A percentile compares a stretch with the other conserved stretches of the same genome.
Evolutionary conservation across 2,113 vertebrate species (phyloP).

Genomic region (Typhlomys cinereus): DNA sequence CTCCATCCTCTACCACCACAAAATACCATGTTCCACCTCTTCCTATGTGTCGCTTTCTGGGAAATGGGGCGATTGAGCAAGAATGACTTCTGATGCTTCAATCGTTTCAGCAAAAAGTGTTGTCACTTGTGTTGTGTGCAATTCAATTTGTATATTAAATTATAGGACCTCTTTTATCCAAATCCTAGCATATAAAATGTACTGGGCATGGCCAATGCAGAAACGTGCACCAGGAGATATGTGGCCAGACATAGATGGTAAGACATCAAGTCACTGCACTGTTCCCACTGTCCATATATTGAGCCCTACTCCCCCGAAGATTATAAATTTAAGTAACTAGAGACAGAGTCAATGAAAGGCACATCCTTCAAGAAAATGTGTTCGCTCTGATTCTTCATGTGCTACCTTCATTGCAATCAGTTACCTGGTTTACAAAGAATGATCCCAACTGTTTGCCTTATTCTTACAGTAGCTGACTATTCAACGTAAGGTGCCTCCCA

Average conservation of each 20-base stretch:
- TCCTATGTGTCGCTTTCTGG: background rate
- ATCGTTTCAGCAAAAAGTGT: background rate
- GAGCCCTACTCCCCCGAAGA: background rate
- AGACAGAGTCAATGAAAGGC: slow-evolving; percentile 12
- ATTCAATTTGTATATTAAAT: slow-evolving; percentile 20
- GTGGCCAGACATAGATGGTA: background rate
- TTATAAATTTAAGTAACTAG: slow-evolving; percentile 17
- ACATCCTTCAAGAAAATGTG: slow-evolving; percentile 11
- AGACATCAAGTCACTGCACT: background rate
- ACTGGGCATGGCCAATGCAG: background rate
- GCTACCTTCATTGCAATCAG: slow-evolving; percentile 25
- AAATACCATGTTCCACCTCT: too few species aligned
- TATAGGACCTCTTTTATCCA: background rate
- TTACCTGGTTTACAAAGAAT: background rate
- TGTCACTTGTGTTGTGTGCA: background rate
- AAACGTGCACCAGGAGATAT: background rate
- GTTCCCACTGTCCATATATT: background rate
- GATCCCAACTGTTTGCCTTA: background rate
- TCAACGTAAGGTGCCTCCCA: background rate
- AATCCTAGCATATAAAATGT: background rate
- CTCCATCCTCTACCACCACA: background rate
- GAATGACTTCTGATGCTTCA: background rate
- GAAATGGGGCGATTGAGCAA: background rate
- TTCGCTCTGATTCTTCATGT: slow-evolving; percentile 8
- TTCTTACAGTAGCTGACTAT: background rate